Evolutionary conservation across 2,888 invertebrate species (phyloP), one percentile per base, ranked within the genome.

Genomic region (Herminia tarsipennalis): DNA sequence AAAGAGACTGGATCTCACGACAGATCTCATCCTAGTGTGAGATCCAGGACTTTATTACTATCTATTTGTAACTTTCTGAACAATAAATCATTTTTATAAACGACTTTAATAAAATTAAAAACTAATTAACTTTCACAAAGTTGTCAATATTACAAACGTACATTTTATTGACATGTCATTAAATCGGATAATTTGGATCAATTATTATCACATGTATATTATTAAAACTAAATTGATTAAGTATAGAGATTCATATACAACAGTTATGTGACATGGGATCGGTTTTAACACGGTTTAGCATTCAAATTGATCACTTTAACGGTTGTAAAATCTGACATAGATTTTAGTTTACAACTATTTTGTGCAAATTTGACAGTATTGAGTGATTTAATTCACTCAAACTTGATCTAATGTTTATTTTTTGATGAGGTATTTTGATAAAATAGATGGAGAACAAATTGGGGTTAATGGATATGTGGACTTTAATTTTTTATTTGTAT

Each of bases 41-140:
- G n/a, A n/a, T n/a, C n/a, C n/a, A n/a, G n/a, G n/a, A n/a, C n/a
- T n/a, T n/a, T n/a, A n/a, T n/a, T n/a, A n/a, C n/a, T n/a, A n/a
- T n/a, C n/a, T n/a, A n/a, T n/a, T n/a, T n/a, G n/a, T n/a, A n/a
- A n/a, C n/a, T n/a, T n/a, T n/a, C n/a, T n/a, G n/a, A n/a, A n/a
- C n/a, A n/a, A n/a, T n/a, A n/a, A n/a, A n/a, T n/a, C n/a, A n/a
- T n/a, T n/a, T n/a, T n/a, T n/a, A n/a, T n/a, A n/a, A n/a, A n/a
- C n/a, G n/a, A n/a, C n/a, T n/a, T n/a, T n/a, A n/a, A 41, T 46
- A 40, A 46, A 53, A 43, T 39, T 30, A 33, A 41, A 44, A 44
- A 39, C 8, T 38, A 18, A 47, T 48, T 2, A 41, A 10, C 4
- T 33, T 13, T 25, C 9, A 10, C 10, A 14, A 0, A 37, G 18